Base-by-base conservation (phyloP, 1,140 invertebrate species). In the Ooceraea biroi region DNA sequence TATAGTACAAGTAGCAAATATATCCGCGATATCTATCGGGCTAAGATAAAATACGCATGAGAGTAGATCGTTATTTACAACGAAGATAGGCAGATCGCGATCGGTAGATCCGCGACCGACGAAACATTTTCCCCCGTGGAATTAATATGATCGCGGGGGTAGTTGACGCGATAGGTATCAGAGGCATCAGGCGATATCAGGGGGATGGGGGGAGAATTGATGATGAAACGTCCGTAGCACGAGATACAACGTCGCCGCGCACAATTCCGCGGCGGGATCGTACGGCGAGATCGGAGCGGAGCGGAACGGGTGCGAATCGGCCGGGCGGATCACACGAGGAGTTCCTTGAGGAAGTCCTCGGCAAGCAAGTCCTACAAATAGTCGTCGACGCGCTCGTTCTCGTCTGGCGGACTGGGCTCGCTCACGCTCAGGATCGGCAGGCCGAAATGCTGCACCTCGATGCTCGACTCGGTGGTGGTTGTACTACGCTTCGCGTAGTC, bases 371-470 rank as follows among this genome's bases (percentile, higher is more conserved):
- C 90, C 93, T 95, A 95, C 93, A 95, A 94, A 73, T 94, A 93
- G 22, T 94, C 93, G 83, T 94, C 93, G 46, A 92, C 90, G 27
- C 91, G 91, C 14, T 96, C 95, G 88, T 96, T 95, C 82, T 97
- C 96, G 84, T 96, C 96, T 0, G 97, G 96, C 41, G 97, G 97
- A n/a, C 96, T 97, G 0, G 97, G 97, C 69, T 97, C 96, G 17
- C 97, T 97, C 10, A 97, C 95, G 44, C 97, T 97, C 3, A 97
- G 95, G 77, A 97, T 97, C 52, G 97, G 97, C 87, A 97, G 93
- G 36, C 96, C 96, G 80, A 96, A 97, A 78, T 96, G 96, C 82
- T 96, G 92, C 12, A 94, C 94, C 36, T 95, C 94, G 78, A 95
- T 88, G 57, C 95, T 96, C 10, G 95, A 95, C 60, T 96, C 95